Evolutionary conservation across 2,888 invertebrate genomes (phyloP), one percentile per base, ranked within the genome.

Genomic region (Dryadula phaetusa): DNA sequence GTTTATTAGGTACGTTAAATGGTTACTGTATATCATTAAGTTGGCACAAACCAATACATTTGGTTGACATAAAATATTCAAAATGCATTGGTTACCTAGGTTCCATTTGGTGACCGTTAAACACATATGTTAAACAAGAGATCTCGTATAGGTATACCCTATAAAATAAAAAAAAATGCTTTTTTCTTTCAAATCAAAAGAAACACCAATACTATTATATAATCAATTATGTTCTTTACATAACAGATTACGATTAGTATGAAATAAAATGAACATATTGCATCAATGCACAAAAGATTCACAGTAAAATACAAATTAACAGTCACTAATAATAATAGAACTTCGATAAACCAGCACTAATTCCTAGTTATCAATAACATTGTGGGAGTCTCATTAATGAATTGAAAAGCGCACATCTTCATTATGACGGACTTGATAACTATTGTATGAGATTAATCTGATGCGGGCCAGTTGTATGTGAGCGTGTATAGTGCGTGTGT

Each of bases 381-480:
- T 83, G 82, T 87, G 81, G 84, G 82, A 84, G 83, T 79, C 84
- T 89, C 86, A 88, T 89, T 87, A 90, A 85, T 83, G 82, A 81
- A 84, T 86, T 86, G 84, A 87, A 89, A 88, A 87, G 86, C 82
- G 86, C 84, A 80, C 84, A 84, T 90, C 86, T 88, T 88, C 87
- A 87, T 87, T 87, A 88, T 87, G 82, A 84, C 82, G 80, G 76
- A 80, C 81, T 82, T 79, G 82, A 83, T 88, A 85, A 84, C 83
- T 84, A 86, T 88, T 90, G 85, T 87, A 76, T 79, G 76, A 80
- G 79, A 79, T 77, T 79, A 82, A 78, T 82, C 77, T 71, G 81
- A 90, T 90, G 89, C 90, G 90, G 90, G 90, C 75, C 67, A 66
- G 73, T 69, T 74, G 71, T 66, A 66, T 80, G 84, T 87, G 84